A percentile compares a stretch with the other conserved stretches of the same genome.
Conservation (phyloP, 2,888 invertebrate species). For the Yponomeuta plumbellus region DNA sequence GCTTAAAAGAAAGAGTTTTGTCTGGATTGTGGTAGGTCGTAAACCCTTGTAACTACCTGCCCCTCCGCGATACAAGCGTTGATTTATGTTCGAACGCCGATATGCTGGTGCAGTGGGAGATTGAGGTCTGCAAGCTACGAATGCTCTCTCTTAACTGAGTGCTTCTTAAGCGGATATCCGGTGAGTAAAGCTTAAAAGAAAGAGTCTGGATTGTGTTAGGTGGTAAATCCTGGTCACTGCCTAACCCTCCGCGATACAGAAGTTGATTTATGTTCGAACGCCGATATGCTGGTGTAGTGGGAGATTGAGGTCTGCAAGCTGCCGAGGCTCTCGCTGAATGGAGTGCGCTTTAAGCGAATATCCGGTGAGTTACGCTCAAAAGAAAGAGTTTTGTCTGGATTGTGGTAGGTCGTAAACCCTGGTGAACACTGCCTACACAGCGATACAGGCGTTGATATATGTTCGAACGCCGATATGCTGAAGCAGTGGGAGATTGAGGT, state of each 20-base stretch:
- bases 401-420: no score
- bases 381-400: background rate
- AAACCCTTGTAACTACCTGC: no score
- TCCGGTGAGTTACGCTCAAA: conserved; percentile 74
- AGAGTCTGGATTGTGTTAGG: no score
- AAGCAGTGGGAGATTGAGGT: conserved; percentile 96
- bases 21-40: no score
- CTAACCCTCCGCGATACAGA: no score
- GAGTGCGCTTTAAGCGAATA: conserved; percentile 98
- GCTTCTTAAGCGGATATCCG: conserved; percentile 97
- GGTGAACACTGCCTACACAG: no score
- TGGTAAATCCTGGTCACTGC: no score
- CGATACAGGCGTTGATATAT: no score
- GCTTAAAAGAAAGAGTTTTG: background rate
- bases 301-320: conserved; percentile 98
- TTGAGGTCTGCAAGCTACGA: conserved; percentile 98
- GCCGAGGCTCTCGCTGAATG: conserved; percentile 97
- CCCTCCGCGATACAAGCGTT: no score
- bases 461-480: no score
- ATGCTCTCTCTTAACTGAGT: conserved; percentile 98
- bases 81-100: conserved; percentile 99
- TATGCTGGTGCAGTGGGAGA: conserved; percentile 97
- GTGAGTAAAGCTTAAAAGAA: conserved; percentile 41
- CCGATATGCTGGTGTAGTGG: conserved; percentile 96
- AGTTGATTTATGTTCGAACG: no score